phyloP scores from a whole-genome alignment of 2,888 invertebrate genomes.

The Ophion ellenae region DNA sequence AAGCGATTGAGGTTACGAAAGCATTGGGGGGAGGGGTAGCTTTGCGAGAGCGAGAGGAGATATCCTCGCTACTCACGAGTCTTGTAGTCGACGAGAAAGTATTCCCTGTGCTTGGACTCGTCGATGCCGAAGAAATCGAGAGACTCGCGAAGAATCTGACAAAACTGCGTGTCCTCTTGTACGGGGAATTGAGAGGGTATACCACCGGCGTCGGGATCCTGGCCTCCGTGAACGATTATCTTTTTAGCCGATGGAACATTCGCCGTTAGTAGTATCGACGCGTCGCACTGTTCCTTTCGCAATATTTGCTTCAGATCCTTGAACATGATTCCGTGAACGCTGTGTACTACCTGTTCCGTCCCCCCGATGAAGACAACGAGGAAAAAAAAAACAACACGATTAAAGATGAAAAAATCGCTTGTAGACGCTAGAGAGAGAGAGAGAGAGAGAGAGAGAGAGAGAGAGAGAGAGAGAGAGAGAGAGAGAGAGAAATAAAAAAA shows the following conservation, averaged over 20 bases:
- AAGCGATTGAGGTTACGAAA: background rate
- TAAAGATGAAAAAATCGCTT: too few relatives aligned
- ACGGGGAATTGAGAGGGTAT: slow-evolving; percentile 99
- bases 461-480: background rate
- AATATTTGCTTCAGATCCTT: slow-evolving; percentile 99
- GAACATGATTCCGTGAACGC: slow-evolving; percentile 99
- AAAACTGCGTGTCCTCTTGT: slow-evolving; percentile 98
- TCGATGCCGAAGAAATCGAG: slow-evolving; percentile 98
- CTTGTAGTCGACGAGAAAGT: slow-evolving; percentile 98
- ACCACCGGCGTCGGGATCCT: slow-evolving; percentile 94
- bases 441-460: background rate
- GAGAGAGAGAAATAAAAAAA: background rate
- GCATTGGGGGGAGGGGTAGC: background rate
- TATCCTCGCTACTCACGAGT: slow-evolving; percentile 89
- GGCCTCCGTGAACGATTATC: slow-evolving; percentile 97
- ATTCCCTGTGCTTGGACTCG: slow-evolving; percentile 93
- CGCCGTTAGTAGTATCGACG: slow-evolving; percentile 97
- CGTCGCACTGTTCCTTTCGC: slow-evolving; percentile 99
- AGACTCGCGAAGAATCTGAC: slow-evolving; percentile 96
- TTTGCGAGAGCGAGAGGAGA: too few relatives aligned
- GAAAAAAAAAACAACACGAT: too few relatives aligned
- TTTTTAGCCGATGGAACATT: slow-evolving; percentile 99
- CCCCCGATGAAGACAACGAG: too few relatives aligned
- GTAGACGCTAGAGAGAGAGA: background rate
- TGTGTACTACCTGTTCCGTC: slow-evolving; percentile 92